Conservation (phyloP, 2,888 invertebrate species). For the Anarsia innoxiella region DNA sequence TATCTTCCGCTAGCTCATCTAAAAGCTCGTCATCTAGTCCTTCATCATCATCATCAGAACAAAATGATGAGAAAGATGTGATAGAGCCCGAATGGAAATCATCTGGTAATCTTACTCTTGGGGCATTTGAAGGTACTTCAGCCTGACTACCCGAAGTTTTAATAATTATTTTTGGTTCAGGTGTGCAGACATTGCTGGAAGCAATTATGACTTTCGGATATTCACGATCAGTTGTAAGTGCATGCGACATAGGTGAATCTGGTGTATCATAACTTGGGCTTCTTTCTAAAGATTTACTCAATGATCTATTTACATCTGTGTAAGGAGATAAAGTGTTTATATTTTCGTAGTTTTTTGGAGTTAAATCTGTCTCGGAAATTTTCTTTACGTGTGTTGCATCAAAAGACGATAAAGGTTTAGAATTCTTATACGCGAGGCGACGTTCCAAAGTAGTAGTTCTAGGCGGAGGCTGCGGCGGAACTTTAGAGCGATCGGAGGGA, state of each 20-base stretch:
- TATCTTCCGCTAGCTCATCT: slow-evolving; percentile 56
- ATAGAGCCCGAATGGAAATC: slow-evolving; percentile 59
- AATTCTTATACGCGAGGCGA: slow-evolving; percentile 60
- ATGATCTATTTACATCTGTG: slow-evolving; percentile 19
- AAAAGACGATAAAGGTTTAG: slow-evolving; percentile 58
- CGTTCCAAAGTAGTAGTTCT: slow-evolving; percentile 81
- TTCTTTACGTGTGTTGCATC: slow-evolving; percentile 36
- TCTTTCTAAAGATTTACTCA: slow-evolving; percentile 39
- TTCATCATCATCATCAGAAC: slow-evolving; percentile 42
- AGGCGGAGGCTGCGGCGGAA: slow-evolving; percentile 84
- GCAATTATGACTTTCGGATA: slow-evolving; percentile 71
- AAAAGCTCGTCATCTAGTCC: slow-evolving; percentile 38
- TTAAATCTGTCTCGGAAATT: slow-evolving; percentile 30
- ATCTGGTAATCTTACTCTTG: slow-evolving; percentile 68
- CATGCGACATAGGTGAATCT: slow-evolving; percentile 22
- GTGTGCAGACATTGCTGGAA: slow-evolving; percentile 55
- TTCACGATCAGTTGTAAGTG: slow-evolving; percentile 38
- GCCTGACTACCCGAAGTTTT: slow-evolving; percentile 68
- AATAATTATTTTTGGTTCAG: slow-evolving; percentile 77
- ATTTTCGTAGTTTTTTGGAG: slow-evolving; percentile 52
- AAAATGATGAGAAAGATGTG: slow-evolving; percentile 56
- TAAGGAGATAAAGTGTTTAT: slow-evolving; percentile 43
- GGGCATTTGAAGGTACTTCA: slow-evolving; percentile 51
- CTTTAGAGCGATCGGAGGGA: slow-evolving; percentile 49
- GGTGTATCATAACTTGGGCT: slow-evolving; percentile 22